Conservation (phyloP, 1,140 invertebrate species). For the Thaumetopoea pityocampa region DNA sequence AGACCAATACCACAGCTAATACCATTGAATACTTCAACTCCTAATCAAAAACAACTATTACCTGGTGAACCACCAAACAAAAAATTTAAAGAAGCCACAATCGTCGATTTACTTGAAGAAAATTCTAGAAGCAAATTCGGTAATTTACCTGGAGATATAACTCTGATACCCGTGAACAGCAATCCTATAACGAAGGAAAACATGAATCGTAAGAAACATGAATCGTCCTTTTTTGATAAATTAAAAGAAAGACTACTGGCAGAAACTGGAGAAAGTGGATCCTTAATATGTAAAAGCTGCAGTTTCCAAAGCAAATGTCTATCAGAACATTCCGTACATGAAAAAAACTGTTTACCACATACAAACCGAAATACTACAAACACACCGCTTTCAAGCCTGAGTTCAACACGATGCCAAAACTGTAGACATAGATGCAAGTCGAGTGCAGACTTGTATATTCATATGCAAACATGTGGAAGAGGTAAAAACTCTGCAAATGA, state of each 20-base stretch:
- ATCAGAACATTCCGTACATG: conserved; percentile 86
- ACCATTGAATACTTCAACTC: conserved; percentile 75
- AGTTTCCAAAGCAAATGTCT: conserved; percentile 89
- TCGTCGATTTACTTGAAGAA: conserved; percentile 23
- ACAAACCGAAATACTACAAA: conserved; percentile 46
- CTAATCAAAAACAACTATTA: conserved; percentile 47
- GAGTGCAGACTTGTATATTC: conserved; percentile 83
- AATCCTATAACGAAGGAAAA: conserved; percentile 37
- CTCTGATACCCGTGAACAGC: conserved; percentile 39
- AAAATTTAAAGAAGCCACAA: conserved; percentile 50
- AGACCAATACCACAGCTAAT: conserved; percentile 84
- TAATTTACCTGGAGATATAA: conserved; percentile 44
- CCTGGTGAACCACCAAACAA: conserved; percentile 56
- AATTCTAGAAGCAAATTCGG: conserved; percentile 34
- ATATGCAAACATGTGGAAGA: conserved; percentile 82
- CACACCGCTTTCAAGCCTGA: conserved; percentile 65
- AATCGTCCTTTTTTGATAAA: conserved; percentile 89
- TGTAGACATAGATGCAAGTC: conserved; percentile 91
- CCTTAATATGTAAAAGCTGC: conserved; percentile 83
- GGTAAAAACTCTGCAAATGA: conserved; percentile 48
- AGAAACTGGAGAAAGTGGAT: conserved; percentile 73
- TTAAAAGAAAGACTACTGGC: conserved; percentile 84
- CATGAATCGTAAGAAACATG: conserved; percentile 79
- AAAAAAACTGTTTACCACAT: conserved; percentile 78
- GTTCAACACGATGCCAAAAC: conserved; percentile 89